Conservation (phyloP, 2,797 vertebrate species). For the Peromyscus nudipes region DNA sequence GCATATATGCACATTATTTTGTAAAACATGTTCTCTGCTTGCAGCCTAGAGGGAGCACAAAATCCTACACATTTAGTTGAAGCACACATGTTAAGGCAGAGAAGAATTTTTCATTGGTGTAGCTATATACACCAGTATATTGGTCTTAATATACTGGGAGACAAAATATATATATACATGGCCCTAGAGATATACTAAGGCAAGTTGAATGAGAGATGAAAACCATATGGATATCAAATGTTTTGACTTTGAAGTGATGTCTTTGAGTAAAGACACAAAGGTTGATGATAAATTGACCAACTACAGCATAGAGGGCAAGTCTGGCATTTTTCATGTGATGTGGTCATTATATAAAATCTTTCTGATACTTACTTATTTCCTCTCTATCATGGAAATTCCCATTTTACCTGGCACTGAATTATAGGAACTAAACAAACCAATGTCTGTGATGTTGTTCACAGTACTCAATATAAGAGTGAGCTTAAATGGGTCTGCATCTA, state of each 20-base stretch:
- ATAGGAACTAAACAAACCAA: constrained; percentile 33
- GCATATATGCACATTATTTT: not conserved
- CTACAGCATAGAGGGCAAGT: not conserved
- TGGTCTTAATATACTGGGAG: not conserved
- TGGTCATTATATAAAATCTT: not conserved
- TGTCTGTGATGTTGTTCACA: not conserved
- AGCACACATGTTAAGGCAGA: not conserved
- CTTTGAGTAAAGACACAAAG: not conserved
- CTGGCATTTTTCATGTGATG: not conserved
- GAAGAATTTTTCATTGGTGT: not conserved
- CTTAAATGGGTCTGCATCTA: not conserved
- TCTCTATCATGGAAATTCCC: not conserved
- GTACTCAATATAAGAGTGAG: not conserved
- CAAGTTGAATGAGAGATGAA: not conserved
- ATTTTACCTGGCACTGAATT: not conserved
- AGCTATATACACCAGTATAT: no score
- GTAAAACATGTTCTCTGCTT: not conserved
- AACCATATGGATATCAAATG: not conserved
- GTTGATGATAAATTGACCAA: not conserved
- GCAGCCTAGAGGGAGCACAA: not conserved
- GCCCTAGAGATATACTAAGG: not conserved
- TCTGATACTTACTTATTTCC: not conserved
- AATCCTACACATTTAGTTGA: not conserved
- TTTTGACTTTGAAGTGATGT: not conserved
- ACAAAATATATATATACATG: not conserved